Percentiles rank a stretch among this genome's conserved stretches.
These are phyloP conservation scores for Sclerurus mexicanus DNA, from an alignment of 2,113 vertebrate species.

Conservation along the genomic window DNA sequence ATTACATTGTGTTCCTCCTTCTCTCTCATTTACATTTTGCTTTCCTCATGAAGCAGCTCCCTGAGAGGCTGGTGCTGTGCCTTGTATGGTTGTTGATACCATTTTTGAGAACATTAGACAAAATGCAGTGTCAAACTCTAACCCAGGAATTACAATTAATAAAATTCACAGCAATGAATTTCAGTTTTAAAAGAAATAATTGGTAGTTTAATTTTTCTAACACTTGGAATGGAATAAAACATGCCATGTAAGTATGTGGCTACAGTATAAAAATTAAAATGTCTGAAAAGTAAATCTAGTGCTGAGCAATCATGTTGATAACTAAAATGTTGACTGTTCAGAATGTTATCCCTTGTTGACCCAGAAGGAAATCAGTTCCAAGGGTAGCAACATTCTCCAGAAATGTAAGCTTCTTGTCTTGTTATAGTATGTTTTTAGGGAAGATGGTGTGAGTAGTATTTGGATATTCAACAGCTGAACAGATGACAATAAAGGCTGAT, in stretches of 20 bases:
- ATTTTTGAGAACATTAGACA: not conserved
- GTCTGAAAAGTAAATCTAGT: not conserved
- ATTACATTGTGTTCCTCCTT: not conserved
- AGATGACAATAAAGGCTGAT: not conserved
- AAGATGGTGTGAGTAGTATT: not conserved
- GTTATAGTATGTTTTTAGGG: not conserved
- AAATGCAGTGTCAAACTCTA: not conserved
- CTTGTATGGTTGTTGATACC: accelerated
- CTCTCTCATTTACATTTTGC: not conserved
- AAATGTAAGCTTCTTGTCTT: not conserved
- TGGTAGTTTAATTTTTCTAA: not conserved
- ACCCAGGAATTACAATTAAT: not conserved
- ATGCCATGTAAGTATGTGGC: not conserved
- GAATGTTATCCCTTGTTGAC: not conserved
- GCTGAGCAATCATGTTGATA: not conserved
- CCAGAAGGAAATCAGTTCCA: not conserved
- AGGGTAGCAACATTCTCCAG: not conserved
- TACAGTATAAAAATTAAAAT: not conserved
- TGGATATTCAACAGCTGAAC: not conserved
- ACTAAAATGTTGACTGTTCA: not conserved
- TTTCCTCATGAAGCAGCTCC: not conserved
- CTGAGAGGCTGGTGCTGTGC: not conserved
- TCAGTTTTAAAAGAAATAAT: not conserved
- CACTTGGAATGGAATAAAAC: not conserved
- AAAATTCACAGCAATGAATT: not conserved